Evolutionary conservation across 2,113 vertebrate species (phyloP).

Genomic region (Apeltes quadracus): DNA sequence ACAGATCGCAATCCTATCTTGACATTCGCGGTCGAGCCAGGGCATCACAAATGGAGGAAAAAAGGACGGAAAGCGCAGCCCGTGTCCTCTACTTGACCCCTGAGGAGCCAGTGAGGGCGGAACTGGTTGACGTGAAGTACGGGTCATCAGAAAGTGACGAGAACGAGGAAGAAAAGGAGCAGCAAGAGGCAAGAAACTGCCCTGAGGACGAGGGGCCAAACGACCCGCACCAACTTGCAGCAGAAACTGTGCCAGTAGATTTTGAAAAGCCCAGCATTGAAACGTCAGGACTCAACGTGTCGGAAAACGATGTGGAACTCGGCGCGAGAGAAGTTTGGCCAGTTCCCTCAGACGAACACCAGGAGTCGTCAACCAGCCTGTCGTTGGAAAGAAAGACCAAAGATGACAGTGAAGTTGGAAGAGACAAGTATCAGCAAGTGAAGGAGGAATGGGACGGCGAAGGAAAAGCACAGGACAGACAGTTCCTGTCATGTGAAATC

Average conservation of each 20-base stretch:
- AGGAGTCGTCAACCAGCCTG: slow-evolving; percentile 25
- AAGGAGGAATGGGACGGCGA: slow-evolving; percentile 47
- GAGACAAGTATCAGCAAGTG: slow-evolving; percentile 65
- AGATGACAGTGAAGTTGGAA: slow-evolving; percentile 11
- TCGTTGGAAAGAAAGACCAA: slow-evolving; percentile 3
- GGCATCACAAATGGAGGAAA: not conserved
- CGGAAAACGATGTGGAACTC: slow-evolving; percentile 9
- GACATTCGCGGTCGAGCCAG: slow-evolving; percentile 10
- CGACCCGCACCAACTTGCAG: slow-evolving; percentile 1
- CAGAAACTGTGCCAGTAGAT: slow-evolving; percentile 38
- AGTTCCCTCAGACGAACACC: slow-evolving; percentile 21
- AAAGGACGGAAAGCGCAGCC: not conserved
- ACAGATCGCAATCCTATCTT: slow-evolving; percentile 7
- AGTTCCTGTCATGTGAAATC: slow-evolving; percentile 26
- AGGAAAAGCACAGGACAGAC: slow-evolving; percentile 52
- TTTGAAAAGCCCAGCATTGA: slow-evolving; percentile 58
- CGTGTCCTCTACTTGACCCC: slow-evolving; percentile 39
- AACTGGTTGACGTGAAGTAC: slow-evolving; percentile 80
- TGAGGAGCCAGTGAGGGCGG: slow-evolving; percentile 71
- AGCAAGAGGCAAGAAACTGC: slow-evolving; percentile 23
- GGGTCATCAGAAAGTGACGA: slow-evolving; percentile 86
- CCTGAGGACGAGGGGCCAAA: slow-evolving; percentile 18
- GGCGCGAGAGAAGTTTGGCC: not conserved
- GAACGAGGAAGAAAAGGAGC: slow-evolving; percentile 69
- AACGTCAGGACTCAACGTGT: not conserved